Evolutionary conservation across 2,113 vertebrate species (phyloP).

Genomic region (Dicrurus megarhynchus): DNA sequence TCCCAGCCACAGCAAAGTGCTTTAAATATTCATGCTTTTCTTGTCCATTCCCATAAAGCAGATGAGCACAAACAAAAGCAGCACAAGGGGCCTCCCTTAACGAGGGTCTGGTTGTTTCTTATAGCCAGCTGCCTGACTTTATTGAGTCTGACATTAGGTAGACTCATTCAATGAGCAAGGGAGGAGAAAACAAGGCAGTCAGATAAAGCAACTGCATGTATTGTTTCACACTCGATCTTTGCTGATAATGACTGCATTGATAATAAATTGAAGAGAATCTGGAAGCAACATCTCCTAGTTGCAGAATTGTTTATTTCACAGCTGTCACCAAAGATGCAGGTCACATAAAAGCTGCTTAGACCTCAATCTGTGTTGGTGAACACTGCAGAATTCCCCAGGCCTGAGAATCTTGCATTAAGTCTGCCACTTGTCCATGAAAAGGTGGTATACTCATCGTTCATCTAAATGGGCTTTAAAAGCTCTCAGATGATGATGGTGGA

Average conservation of each 20-base stretch:
- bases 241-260: not conserved
- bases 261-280: not conserved
- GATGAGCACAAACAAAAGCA: conserved; percentile 53
- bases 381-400: not conserved
- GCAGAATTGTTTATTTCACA: not conserved
- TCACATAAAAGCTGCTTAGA: not conserved
- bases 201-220: not conserved
- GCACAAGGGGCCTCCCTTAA: conserved; percentile 10
- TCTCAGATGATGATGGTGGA: not conserved
- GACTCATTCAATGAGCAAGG: not conserved
- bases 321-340: not conserved
- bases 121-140: not conserved
- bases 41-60: not conserved
- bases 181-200: not conserved
- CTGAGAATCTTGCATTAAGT: not conserved
- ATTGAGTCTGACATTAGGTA: not conserved
- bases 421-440: not conserved
- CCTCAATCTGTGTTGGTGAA: not conserved
- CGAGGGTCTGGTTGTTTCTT: not conserved
- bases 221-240: not conserved
- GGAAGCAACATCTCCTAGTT: not conserved
- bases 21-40: conserved; percentile 44
- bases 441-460: not conserved
- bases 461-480: not conserved
- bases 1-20: not conserved